Conservation (phyloP, 1,140 invertebrate species). For the Drosophila serrata region DNA sequence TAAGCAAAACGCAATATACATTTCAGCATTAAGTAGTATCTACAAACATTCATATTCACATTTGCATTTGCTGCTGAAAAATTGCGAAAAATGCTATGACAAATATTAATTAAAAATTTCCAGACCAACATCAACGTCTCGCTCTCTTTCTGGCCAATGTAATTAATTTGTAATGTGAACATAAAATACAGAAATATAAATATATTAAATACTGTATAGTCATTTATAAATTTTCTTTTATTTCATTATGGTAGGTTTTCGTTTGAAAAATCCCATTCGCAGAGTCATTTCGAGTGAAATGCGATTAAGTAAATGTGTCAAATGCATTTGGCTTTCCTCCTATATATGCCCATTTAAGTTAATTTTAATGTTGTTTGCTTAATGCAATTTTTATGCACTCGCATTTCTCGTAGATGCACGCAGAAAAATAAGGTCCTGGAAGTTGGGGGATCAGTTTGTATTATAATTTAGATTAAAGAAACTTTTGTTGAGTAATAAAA, state of each 20-base stretch:
- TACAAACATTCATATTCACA: slow-evolving; percentile 1
- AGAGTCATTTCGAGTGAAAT: slow-evolving; percentile 46
- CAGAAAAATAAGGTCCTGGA: background rate
- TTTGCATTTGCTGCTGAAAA: slow-evolving; percentile 14
- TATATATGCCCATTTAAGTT: slow-evolving; percentile 68
- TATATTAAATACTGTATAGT: background rate
- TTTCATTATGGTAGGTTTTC: slow-evolving; percentile 36
- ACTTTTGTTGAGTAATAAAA: background rate
- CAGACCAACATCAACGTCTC: slow-evolving; percentile 4
- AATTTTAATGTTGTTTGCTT: slow-evolving; percentile 78
- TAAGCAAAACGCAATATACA: slow-evolving; percentile 56
- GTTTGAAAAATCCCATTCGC: slow-evolving; percentile 24
- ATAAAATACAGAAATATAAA: slow-evolving; percentile 5
- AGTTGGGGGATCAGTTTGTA: no score
- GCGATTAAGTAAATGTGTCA: slow-evolving; percentile 75
- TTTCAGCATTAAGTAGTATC: slow-evolving; percentile 23
- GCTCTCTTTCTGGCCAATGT: background rate
- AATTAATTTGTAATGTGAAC: slow-evolving; percentile 62
- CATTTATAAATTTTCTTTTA: slow-evolving; percentile 37
- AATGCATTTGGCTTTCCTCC: slow-evolving; percentile 58
- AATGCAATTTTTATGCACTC: slow-evolving; percentile 76
- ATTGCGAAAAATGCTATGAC: slow-evolving; percentile 48
- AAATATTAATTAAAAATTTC: slow-evolving; percentile 72
- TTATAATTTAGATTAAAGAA: background rate
- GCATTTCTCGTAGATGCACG: slow-evolving; percentile 6